Base-by-base conservation (phyloP, 2,113 vertebrate species). In the Caloenas nicobarica region DNA sequence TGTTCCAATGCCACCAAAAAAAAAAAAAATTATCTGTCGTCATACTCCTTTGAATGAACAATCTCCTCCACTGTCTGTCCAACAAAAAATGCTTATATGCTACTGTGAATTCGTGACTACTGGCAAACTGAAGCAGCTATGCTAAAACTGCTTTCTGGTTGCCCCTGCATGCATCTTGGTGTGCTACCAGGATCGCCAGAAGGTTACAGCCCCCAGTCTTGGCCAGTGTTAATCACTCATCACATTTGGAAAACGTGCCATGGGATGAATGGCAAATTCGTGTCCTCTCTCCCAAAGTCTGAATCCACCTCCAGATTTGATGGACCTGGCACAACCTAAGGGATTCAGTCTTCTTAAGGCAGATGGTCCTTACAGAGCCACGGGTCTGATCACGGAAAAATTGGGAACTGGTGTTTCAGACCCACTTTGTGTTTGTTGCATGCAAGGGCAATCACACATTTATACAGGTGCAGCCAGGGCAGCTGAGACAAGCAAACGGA, bases 61-160 rank as follows among this genome's bases (percentile, higher is more conserved):
- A 3, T 19, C 44, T 87, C 62, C 36, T 76, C 54, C 7, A 2
- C 34, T 51, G 72, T 33, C 38, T 0, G 0, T 29, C 24, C n/a
- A 79, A 36, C 6, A 33, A 44, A 29, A 31, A 53, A 38, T 1
- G 6, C 19, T 62, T 38, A 33, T 11, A 22, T 11, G 51, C 6
- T 72, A 22, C 34, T 48, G 1, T 5, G 50, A 44, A 16, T 24
- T 58, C 31, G 28, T 61, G 56, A 58, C 72, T 5, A 3, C 40
- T 46, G 36, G n/a, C 19, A 57, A 56, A 73, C 5, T 0, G 4
- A 60, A 66, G 68, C 33, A 58, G 58, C 65, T 5, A 22, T 2
- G 34, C 24, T 26, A 28, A 57, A 66, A 36, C 11, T 69, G 34
- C n/a, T 86, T 88, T 80, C 40, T 58, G 33, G 48, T n/a, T 73